Evolutionary conservation across 1,140 invertebrate species (phyloP), one percentile per base, ranked within the genome.

Genomic region (Drosophila nikananu): DNA sequence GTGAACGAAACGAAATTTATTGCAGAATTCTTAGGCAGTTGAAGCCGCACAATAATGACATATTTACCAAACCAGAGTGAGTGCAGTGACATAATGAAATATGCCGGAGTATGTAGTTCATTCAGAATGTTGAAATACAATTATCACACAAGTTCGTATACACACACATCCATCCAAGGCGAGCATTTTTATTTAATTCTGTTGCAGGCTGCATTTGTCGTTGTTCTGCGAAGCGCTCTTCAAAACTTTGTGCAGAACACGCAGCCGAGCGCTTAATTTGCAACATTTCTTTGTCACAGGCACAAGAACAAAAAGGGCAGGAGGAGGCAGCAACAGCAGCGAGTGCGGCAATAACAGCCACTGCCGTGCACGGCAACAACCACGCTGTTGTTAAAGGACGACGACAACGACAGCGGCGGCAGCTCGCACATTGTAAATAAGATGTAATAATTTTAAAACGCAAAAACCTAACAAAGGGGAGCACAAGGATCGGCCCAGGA

Each of bases 221-320:
- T 67, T 81, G 82, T 59, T 66, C 48, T 46, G 57, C 63, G 37
- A 63, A 68, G 79, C 70, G 77, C 84, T 84, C 84, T 87, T 89
- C 77, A 83, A 57, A 87, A 84, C 59, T 84, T 79, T 81, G 77
- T 71, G 68, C 78, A 74, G 73, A 17, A 44, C 78, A 81, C 68
- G 81, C 84, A 89, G 78, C 52, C 70, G 64, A 90, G 84, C 86
- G 86, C 86, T 89, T 89, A 89, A 89, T 89, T 89, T 90, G 86
- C 74, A 89, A 89, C 86, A 81, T 89, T 89, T 89, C 86, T 90
- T 80, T 80, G 77, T 74, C 77, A 74, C 70, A 77, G 52, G 75
- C 59, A 77, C 55, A 71, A 61, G 57, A 49, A 63, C 48, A 62
- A 30, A 46, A 66, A 42, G 17, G 51, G 49, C 25, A 52, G 37